Conservation (phyloP, 2,113 vertebrate species). For the Nanorana parkeri region DNA sequence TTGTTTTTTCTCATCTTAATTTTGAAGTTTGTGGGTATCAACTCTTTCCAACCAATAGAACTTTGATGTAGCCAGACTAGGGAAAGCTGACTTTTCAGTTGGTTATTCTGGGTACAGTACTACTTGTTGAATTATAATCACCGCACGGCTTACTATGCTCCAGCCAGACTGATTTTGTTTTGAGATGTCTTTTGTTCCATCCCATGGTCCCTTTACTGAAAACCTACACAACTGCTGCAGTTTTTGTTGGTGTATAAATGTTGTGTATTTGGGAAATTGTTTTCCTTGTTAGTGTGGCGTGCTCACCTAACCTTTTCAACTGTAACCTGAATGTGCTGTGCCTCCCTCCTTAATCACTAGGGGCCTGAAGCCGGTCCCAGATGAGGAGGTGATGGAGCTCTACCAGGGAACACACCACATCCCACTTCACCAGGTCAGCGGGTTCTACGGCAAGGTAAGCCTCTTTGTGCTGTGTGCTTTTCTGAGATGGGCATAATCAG, state of each 20-base stretch:
- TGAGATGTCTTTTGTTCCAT: too few species aligned
- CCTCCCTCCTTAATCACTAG: slow-evolving; percentile 62
- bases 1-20: too few species aligned
- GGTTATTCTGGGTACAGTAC: too few species aligned
- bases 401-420: slow-evolving; percentile 80
- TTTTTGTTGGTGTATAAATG: neutral
- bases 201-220: too few species aligned
- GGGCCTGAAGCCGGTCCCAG: slow-evolving; percentile 78
- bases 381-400: slow-evolving; percentile 78
- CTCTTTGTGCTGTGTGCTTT: neutral
- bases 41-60: too few species aligned
- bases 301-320: neutral
- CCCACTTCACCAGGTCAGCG: slow-evolving; percentile 81
- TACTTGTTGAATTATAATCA: too few species aligned
- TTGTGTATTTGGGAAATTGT: neutral
- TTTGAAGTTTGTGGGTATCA: too few species aligned
- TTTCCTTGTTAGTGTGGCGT: neutral
- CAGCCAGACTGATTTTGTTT: too few species aligned
- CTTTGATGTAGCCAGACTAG: too few species aligned
- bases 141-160: too few species aligned
- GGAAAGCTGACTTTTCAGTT: too few species aligned
- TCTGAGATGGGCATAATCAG: neutral
- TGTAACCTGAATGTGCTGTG: neutral
- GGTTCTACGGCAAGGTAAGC: slow-evolving; percentile 85
- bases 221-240: too few species aligned